Evolutionary conservation across 2,797 vertebrate species (phyloP).

Genomic region (Acanthis flammea): DNA sequence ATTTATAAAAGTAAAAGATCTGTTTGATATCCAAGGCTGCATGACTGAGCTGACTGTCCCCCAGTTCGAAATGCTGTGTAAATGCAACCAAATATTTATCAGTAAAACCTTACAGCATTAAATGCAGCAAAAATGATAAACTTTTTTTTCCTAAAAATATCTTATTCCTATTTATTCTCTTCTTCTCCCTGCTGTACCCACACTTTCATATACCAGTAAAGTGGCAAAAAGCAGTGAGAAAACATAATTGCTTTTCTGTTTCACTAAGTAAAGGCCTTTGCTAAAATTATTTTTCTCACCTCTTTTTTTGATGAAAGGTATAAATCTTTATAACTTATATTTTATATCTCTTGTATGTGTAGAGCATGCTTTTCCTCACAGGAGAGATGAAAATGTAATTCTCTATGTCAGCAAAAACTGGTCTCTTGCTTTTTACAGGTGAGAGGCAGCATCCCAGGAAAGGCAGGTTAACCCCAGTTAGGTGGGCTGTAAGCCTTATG

Average conservation of each 20-base stretch:
- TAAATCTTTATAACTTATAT: neutral
- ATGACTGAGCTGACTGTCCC: neutral
- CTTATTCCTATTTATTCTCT: neutral
- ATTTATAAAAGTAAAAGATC: neutral
- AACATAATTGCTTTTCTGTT: neutral
- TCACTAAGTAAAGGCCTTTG: neutral
- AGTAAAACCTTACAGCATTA: neutral
- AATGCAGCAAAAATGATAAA: neutral
- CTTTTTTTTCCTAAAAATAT: neutral
- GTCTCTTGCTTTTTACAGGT: neutral
- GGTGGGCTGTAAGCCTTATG: neutral
- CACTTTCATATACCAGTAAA: neutral
- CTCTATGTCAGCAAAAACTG: neutral
- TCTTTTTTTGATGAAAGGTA: neutral
- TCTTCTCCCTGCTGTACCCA: neutral
- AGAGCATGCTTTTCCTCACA: neutral
- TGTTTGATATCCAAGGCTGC: neutral
- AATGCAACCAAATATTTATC: slow-evolving; percentile 14
- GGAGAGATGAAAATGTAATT: neutral
- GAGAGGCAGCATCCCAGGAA: neutral
- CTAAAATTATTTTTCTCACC: neutral
- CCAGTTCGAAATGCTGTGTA: neutral
- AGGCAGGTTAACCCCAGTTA: neutral
- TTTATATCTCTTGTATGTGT: neutral
- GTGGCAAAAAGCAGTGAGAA: neutral